These are phyloP conservation scores for Zosterops pallidus DNA, from an alignment of 2,113 vertebrate species.

Conservation along the genomic window DNA sequence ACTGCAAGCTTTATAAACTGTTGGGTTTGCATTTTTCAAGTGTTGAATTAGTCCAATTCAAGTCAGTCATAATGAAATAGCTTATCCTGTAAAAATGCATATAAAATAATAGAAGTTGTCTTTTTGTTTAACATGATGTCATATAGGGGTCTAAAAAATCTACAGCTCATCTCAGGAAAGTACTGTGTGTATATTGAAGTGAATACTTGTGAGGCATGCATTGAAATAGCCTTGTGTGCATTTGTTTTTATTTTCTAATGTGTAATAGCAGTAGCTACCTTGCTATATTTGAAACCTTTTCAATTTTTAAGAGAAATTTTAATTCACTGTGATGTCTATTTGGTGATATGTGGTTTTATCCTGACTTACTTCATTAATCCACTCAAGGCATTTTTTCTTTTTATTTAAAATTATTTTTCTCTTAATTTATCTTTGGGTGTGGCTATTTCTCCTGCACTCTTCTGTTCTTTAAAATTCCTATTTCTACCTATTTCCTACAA, in stretches of 20 bases:
- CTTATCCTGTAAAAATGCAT: background rate
- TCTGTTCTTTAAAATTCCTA: background rate
- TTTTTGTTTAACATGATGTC: background rate
- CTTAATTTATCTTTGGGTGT: background rate
- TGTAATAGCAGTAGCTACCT: background rate
- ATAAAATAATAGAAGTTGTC: background rate
- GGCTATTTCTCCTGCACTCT: background rate
- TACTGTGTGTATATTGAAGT: background rate
- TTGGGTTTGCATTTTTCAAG: background rate
- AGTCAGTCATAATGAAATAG: background rate
- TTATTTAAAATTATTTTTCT: background rate
- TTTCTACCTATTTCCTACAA: background rate
- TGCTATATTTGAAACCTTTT: background rate
- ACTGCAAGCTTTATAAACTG: background rate
- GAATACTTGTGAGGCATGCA: background rate
- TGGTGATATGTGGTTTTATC: background rate
- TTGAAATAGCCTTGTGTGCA: background rate
- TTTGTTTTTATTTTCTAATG: background rate
- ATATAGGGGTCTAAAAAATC: background rate
- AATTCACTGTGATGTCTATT: background rate
- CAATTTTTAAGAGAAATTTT: background rate
- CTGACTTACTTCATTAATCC: background rate
- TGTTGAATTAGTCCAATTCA: background rate
- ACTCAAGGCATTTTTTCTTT: background rate
- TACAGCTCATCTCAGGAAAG: background rate